A percentile compares a stretch with the other conserved stretches of the same genome.
Conservation (phyloP, 2,797 vertebrate genomes). For the Eulemur coronatus region DNA sequence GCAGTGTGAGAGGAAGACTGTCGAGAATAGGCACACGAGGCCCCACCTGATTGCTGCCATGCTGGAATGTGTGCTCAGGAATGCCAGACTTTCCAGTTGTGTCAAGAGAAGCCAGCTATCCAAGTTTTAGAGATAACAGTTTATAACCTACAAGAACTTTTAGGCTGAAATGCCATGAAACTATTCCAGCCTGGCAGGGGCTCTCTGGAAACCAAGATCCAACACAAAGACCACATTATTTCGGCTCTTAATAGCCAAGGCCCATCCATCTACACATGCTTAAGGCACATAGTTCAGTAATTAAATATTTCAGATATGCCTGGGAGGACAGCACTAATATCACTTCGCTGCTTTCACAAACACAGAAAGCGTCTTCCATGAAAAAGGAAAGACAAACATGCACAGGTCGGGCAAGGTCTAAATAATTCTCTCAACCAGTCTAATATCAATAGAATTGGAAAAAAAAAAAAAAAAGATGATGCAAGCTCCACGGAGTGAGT, state of each 20-base stretch:
- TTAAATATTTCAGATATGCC: constrained; percentile 12
- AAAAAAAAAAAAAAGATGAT: background rate
- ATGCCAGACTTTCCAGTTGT: background rate
- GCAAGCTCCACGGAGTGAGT: background rate
- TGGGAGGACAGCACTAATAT: background rate
- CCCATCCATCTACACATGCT: background rate
- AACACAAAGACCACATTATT: constrained; percentile 34
- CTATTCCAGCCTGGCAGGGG: background rate
- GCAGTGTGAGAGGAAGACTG: background rate
- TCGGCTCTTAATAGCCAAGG: background rate
- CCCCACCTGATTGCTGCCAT: background rate
- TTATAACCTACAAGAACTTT: background rate
- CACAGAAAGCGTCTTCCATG: background rate
- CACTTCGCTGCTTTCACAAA: background rate
- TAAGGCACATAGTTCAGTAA: constrained; percentile 15
- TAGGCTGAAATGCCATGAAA: background rate
- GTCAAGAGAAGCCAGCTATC: background rate
- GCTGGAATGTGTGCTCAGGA: background rate
- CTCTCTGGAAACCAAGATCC: background rate
- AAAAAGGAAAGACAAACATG: background rate
- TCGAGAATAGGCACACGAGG: background rate
- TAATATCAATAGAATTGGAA: background rate
- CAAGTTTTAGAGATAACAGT: constrained; percentile 19
- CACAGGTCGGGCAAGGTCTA: background rate
- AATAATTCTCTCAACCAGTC: background rate